Evolutionary conservation across 2,888 invertebrate genomes (phyloP).

Genomic region (Heliconius sara): DNA sequence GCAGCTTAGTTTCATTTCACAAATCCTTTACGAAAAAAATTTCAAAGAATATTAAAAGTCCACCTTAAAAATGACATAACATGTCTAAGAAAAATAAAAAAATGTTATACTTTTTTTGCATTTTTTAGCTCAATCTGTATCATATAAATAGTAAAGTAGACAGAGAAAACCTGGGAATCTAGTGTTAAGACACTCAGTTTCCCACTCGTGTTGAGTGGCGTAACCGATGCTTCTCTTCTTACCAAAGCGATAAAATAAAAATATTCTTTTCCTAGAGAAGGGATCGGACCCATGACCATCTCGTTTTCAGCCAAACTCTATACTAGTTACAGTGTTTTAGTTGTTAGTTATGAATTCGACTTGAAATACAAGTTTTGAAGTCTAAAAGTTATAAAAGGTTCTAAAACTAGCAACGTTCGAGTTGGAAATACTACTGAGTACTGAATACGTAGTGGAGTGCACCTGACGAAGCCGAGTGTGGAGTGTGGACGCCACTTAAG

Average conservation of each 20-base stretch:
- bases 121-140: neutral
- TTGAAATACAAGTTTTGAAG: neutral
- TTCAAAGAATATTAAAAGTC: neutral
- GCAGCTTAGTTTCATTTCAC: neutral
- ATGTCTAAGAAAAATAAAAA: neutral
- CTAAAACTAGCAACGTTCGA: neutral
- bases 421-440: neutral
- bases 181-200: neutral
- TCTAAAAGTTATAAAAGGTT: slow-evolving; percentile 12
- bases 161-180: neutral
- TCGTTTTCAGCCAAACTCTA: neutral
- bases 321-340: neutral
- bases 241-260: no score
- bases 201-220: neutral
- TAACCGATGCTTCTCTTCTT: no score
- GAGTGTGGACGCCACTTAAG: slow-evolving; percentile 27
- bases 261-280: neutral
- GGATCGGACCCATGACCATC: neutral
- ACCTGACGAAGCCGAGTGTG: slow-evolving; percentile 14
- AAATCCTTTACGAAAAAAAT: neutral
- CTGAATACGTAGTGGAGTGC: slow-evolving; percentile 2
- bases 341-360: neutral
- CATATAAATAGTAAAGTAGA: no score
- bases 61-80: neutral
- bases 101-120: neutral